Conservation (phyloP, 1,140 invertebrate species). For the Drosophila setifemur region DNA sequence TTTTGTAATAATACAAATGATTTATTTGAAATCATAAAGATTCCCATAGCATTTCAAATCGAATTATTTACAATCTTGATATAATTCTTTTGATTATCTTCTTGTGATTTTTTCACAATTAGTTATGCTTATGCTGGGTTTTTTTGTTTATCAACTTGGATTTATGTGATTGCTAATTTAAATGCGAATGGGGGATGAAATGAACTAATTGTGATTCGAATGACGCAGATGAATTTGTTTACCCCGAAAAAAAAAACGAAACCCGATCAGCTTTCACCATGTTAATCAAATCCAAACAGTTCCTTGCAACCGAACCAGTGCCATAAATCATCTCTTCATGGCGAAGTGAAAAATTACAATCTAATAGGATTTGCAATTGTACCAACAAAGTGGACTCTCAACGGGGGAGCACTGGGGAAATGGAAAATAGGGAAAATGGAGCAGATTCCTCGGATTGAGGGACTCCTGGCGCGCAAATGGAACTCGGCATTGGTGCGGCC, state of each 20-base stretch:
- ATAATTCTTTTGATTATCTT: not conserved
- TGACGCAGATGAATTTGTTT: slow-evolving; percentile 40
- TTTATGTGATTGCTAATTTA: slow-evolving; percentile 34
- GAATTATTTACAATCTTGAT: not conserved
- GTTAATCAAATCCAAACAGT: slow-evolving; percentile 32
- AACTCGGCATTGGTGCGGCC: slow-evolving; percentile 22
- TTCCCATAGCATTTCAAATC: not conserved
- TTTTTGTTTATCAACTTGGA: slow-evolving; percentile 24
- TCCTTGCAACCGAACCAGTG: not conserved
- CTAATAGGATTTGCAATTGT: slow-evolving; percentile 18
- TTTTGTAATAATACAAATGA: not conserved
- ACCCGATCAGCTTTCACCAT: slow-evolving; percentile 42
- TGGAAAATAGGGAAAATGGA: not conserved
- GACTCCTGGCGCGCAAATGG: slow-evolving; percentile 22
- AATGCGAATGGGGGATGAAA: slow-evolving; percentile 16
- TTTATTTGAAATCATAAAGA: not conserved
- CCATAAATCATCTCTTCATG: slow-evolving; percentile 24
- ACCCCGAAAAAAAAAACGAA: slow-evolving; percentile 42
- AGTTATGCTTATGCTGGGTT: slow-evolving; percentile 34
- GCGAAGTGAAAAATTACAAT: slow-evolving; percentile 27
- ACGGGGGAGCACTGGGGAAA: not conserved
- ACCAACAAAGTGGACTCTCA: slow-evolving; percentile 3
- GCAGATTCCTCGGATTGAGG: slow-evolving; percentile 2
- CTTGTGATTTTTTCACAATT: slow-evolving; percentile 4
- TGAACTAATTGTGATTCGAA: slow-evolving; percentile 41